Conservation (phyloP, 2,113 vertebrate species). For the Megaceryle torquata region DNA sequence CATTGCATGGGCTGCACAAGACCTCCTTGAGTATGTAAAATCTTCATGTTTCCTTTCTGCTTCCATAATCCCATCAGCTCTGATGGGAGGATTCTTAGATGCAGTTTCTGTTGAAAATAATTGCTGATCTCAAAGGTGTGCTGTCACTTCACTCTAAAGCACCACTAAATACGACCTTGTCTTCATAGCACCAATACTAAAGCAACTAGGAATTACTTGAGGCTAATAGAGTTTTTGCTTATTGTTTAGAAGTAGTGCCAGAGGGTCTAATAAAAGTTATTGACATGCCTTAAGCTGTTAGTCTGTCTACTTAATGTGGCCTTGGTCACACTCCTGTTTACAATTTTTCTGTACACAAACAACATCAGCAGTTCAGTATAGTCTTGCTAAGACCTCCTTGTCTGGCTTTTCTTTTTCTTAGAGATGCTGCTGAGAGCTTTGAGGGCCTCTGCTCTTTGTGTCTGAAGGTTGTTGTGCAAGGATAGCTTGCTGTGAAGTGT, state of each 20-base stretch:
- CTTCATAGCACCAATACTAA: not conserved
- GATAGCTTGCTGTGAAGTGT: not conserved
- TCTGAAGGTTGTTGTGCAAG: not conserved
- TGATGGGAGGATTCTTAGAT: not conserved
- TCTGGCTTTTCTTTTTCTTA: not conserved
- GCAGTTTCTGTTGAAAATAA: not conserved
- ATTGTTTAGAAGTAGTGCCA: not conserved
- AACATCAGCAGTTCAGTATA: not conserved
- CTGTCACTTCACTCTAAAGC: not conserved
- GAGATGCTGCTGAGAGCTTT: not conserved
- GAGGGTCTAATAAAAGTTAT: not conserved
- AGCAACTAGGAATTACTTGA: not conserved
- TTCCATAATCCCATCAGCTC: not conserved
- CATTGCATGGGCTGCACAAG: not conserved
- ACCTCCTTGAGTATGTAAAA: not conserved
- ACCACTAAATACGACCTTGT: not conserved
- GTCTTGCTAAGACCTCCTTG: not conserved
- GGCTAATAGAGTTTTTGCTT: not conserved
- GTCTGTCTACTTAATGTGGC: not conserved
- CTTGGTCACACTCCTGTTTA: not conserved
- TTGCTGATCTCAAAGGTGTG: not conserved
- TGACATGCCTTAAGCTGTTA: not conserved
- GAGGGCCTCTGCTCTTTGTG: not conserved
- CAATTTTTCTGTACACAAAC: not conserved
- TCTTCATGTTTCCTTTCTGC: not conserved